Evolutionary conservation across 2,113 vertebrate species (phyloP).

Genomic region (Calyptomena viridis): DNA sequence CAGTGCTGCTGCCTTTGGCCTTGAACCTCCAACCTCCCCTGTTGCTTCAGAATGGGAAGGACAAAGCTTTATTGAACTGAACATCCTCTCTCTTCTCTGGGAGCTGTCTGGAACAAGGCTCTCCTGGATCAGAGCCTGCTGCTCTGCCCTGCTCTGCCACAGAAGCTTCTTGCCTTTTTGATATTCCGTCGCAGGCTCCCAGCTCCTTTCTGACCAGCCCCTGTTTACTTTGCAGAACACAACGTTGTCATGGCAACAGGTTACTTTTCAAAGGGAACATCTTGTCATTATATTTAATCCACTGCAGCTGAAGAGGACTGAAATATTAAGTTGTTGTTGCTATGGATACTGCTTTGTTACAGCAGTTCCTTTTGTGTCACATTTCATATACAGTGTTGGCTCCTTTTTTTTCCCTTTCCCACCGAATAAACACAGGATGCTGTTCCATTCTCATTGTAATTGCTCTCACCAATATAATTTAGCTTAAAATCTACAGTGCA

Average conservation of each 20-base stretch:
- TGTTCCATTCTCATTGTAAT: constrained; percentile 47
- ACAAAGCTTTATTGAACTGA: not conserved
- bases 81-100: not conserved
- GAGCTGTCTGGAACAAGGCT: not conserved
- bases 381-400: constrained; percentile 64
- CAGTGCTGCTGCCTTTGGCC: not conserved
- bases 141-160: not conserved
- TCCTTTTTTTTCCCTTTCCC: constrained; percentile 1
- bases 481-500: not conserved
- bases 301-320: constrained; percentile 95
- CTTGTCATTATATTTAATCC: constrained; percentile 99
- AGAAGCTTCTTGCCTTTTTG: constrained; percentile 66
- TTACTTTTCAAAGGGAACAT: constrained; percentile 97
- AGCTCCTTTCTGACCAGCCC: constrained; percentile 73
- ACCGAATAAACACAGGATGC: constrained; percentile 57
- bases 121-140: not conserved
- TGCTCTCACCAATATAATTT: constrained; percentile 43
- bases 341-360: constrained; percentile 94
- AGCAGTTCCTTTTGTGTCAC: constrained; percentile 83
- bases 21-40: not conserved
- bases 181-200: constrained; percentile 68
- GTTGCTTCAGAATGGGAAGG: not conserved
- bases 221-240: constrained; percentile 80
- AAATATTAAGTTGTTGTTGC: constrained; percentile 99
- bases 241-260: constrained; percentile 90